Percentiles rank a stretch among this genome's conserved stretches.
Conservation (phyloP, 1,140 invertebrate genomes). For the Chionoecetes opilio region DNA sequence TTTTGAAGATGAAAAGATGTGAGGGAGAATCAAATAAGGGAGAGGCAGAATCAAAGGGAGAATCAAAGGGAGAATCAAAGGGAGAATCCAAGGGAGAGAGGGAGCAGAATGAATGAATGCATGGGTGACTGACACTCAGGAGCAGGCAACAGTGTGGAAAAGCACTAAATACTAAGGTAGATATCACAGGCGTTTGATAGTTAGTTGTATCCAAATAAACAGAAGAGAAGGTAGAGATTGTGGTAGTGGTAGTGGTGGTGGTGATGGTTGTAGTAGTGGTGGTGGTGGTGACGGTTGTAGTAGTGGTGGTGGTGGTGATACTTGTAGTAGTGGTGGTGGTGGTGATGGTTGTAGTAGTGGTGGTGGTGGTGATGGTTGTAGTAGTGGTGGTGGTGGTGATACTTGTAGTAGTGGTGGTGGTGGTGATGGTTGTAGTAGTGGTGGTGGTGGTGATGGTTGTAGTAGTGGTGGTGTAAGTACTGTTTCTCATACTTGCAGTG, state of each 20-base stretch:
- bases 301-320: conserved; percentile 34
- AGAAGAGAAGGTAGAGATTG: conserved; percentile 53
- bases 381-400: conserved; percentile 56
- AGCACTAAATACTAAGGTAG: conserved; percentile 62
- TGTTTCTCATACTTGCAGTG: conserved; percentile 33
- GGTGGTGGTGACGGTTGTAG: background rate
- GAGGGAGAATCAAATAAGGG: no score
- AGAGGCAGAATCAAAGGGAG: no score
- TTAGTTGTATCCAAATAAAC: conserved; percentile 54
- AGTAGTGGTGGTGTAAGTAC: conserved; percentile 33
- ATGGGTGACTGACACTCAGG: conserved; percentile 7
- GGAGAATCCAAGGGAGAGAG: no score
- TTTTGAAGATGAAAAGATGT: background rate
- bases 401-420: background rate
- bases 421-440: background rate
- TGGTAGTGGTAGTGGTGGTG: conserved; percentile 40
- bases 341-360: background rate
- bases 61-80: no score
- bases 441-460: conserved; percentile 29
- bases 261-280: background rate
- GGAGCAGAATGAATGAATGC: background rate
- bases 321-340: conserved; percentile 3
- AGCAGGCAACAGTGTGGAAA: conserved; percentile 48
- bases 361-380: conserved; percentile 46
- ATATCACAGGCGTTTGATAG: conserved; percentile 59